Percentiles rank a stretch among this genome's conserved stretches.
phyloP scores from a whole-genome alignment of 2,888 invertebrate species.

The Mechanitis messenoides region DNA sequence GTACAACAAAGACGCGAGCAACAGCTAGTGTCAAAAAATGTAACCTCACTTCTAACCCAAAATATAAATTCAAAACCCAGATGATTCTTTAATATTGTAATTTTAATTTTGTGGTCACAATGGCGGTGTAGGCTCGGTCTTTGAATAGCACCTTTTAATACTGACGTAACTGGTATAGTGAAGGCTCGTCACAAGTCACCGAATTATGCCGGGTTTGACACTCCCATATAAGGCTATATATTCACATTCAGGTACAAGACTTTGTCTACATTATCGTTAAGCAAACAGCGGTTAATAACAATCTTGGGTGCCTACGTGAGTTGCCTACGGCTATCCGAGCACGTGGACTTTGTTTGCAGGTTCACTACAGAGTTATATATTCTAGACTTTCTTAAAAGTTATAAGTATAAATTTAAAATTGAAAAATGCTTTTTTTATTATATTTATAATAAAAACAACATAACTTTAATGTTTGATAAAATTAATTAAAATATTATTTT shows the following conservation, averaged over 20 bases:
- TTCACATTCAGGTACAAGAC: too few relatives aligned
- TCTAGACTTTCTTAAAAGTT: too few relatives aligned
- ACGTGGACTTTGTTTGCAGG: too few relatives aligned
- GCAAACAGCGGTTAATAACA: slow-evolving; percentile 1
- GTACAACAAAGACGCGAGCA: too few relatives aligned
- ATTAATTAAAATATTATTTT: neutral
- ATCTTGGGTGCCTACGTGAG: neutral
- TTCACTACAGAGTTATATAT: too few relatives aligned
- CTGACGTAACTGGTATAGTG: too few relatives aligned
- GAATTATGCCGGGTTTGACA: slow-evolving; percentile 22
- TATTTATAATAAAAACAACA: too few relatives aligned
- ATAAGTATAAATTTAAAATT: too few relatives aligned
- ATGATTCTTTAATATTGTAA: slow-evolving; percentile 25
- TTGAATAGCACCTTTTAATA: slow-evolving; percentile 20
- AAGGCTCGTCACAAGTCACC: slow-evolving; percentile 8
- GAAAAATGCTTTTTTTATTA: too few relatives aligned
- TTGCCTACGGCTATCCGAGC: too few relatives aligned
- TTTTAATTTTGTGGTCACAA: slow-evolving; percentile 20
- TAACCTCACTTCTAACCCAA: neutral
- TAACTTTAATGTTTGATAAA: too few relatives aligned
- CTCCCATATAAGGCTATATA: slow-evolving; percentile 13
- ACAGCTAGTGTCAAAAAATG: neutral
- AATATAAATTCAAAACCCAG: slow-evolving; percentile 14
- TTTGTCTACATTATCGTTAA: neutral
- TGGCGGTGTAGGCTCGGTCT: slow-evolving; percentile 16